phyloP scores from a whole-genome alignment of 64 coral and sea anemone genomes.

The Anthopleura sola region DNA sequence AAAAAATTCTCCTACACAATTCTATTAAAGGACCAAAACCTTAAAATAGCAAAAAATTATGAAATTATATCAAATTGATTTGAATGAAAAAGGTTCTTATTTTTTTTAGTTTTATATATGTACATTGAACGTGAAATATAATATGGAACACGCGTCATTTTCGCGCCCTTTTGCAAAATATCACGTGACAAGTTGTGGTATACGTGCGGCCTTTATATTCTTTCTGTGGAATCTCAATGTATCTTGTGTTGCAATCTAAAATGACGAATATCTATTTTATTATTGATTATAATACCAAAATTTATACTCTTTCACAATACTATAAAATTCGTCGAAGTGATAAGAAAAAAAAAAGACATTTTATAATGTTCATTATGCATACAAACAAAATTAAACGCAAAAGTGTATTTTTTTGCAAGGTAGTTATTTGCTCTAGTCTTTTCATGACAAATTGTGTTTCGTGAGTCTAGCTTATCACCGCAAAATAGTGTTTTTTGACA shows the following conservation, averaged over 20 bases:
- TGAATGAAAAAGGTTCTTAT: background rate
- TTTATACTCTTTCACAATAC: background rate
- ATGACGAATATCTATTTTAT: constrained; percentile 9
- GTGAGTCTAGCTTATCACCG: background rate
- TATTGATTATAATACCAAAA: background rate
- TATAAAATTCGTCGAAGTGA: background rate
- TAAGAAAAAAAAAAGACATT: background rate
- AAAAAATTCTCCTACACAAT: background rate
- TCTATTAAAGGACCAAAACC: background rate
- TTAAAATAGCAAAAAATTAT: background rate
- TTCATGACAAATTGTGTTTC: background rate
- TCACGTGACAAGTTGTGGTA: background rate
- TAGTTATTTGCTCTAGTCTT: background rate
- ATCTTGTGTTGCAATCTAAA: background rate
- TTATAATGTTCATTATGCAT: background rate
- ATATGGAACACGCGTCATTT: background rate
- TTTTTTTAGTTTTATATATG: background rate
- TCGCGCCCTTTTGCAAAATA: background rate
- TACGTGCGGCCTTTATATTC: background rate
- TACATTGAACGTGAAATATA: background rate
- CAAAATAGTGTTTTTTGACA: background rate
- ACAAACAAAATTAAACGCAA: background rate
- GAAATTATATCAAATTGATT: background rate
- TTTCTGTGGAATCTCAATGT: background rate
- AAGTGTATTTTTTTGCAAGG: background rate